Base-by-base conservation (phyloP, 2,113 vertebrate species). In the Dasyprocta punctata region DNA sequence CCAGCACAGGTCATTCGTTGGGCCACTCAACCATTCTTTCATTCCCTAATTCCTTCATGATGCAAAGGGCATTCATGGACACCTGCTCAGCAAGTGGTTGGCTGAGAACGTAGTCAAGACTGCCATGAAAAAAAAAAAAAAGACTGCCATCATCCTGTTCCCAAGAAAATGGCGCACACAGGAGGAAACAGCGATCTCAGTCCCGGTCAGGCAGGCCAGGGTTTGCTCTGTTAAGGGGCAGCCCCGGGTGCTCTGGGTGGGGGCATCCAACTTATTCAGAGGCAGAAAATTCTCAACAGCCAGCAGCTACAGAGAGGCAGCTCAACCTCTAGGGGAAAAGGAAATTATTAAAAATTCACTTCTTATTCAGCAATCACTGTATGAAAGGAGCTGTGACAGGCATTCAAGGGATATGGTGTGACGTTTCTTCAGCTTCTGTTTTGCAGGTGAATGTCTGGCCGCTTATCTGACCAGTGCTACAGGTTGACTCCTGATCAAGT, bases 21-120 rank as follows among this genome's bases (percentile, higher is more conserved):
- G 26, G 22, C 13, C 36, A 24, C 4, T 61, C 41, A 11, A 0
- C 17, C 36, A 36, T n/a, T 30, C 24, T 14, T 58, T 10, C 5
- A 0, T 10, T 54, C 24, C 14, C 2, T 67, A n/a, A 19, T 60
- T 85, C 38, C 60, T 73, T 82, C 56, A 9, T 54, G 38, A 47
- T 71, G 54, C 36, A 7, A 63, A 54, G 36, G 56, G 26, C 33
- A 12, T 61, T n/a, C 10, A 9, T 0, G 33, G 22, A 67, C 5
- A 1, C 65, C 38, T 52, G 5, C 24, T 28, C 33, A 9, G 41
- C 12, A 16, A 77, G 8, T 63, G 65, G 14, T 10, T 56, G 20
- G 8, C 41, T 78, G 54, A 19, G 54, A 49, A 63, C 52, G 19
- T 3, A 9, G 8, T 78, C n/a, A 24, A n/a, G n/a, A 52, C 4